phyloP scores from a whole-genome alignment of 2,888 invertebrate genomes.

The Amblyjoppa proteus region DNA sequence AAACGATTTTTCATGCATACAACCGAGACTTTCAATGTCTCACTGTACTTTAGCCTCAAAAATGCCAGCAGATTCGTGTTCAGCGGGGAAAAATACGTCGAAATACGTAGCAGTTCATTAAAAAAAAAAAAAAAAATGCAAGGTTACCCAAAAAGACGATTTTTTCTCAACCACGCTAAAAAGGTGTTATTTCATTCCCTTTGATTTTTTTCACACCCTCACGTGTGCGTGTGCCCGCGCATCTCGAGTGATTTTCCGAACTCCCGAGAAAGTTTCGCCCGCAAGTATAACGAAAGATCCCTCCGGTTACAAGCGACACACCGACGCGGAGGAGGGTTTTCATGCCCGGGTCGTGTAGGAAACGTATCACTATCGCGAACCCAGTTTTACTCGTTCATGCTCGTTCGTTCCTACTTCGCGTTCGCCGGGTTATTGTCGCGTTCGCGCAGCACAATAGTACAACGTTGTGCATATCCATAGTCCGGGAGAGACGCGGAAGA shows the following conservation, averaged over 20 bases:
- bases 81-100: no score
- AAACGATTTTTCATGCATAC: no score
- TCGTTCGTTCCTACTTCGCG: constrained; percentile 22
- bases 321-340: not conserved
- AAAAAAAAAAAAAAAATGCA: no score
- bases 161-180: no score
- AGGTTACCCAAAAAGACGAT: no score
- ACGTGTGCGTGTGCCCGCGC: not conserved
- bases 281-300: not conserved
- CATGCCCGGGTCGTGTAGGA: not conserved
- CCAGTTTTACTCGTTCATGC: constrained; percentile 37
- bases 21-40: no score
- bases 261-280: not conserved
- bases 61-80: no score
- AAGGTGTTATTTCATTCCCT: not conserved
- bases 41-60: no score
- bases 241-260: not conserved
- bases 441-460: constrained; percentile 36
- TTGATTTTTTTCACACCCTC: not conserved
- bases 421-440: constrained; percentile 50
- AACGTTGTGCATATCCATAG: constrained; percentile 27
- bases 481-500: constrained; percentile 18
- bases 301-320: not conserved
- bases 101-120: no score
- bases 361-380: constrained; percentile 48